Base-by-base conservation (phyloP, 2,113 vertebrate species). In the Onychostruthus taczanowskii region DNA sequence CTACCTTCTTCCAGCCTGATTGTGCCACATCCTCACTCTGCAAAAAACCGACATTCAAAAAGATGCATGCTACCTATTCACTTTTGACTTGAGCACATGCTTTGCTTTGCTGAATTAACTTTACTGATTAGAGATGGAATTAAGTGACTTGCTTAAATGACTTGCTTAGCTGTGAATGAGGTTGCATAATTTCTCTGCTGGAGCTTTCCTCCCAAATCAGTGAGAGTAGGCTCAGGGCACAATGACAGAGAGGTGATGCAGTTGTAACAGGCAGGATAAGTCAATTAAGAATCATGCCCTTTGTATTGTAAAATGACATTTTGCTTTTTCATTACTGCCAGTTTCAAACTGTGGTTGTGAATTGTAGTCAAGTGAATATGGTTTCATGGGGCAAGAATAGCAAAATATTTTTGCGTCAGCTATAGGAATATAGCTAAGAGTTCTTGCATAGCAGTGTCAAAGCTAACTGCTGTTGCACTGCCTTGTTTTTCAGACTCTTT, bases 31-130 rank as follows among this genome's bases (percentile, higher is more conserved):
- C n/a, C 49, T 62, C 28, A 49, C 21, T 47, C 24, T 78, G 20
- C 62, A 64, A 64, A 88, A 86, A 77, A 26, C 18, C 2, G 6
- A 2, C 35, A 21, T 64, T 88, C 33, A 61, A 56, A 77, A 90
- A 62, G 52, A 70, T 50, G n/a, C 20, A 9, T 0, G 0, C 44
- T 44, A 21, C 44, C 13, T 86, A 39, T 78, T 90, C 39, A 17
- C 64, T 93, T 90, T n/a, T 75, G 73, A 86, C 72, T 93, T 74
- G 64, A 80, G 79, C 31, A 75, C 18, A 18, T 44, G 49, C 55
- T 88, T 88, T 82, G 43, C 58, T 93, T 93, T 92, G 68, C 86
- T 96, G 83, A 93, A 68, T 56, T 93, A 62, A 46, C 82, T 83
- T 91, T 83, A 58, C 46, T 91, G 83, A 88, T 88, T 55, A 68